Base-by-base conservation (phyloP, 1,140 invertebrate species). In the Eumeta japonica region DNA sequence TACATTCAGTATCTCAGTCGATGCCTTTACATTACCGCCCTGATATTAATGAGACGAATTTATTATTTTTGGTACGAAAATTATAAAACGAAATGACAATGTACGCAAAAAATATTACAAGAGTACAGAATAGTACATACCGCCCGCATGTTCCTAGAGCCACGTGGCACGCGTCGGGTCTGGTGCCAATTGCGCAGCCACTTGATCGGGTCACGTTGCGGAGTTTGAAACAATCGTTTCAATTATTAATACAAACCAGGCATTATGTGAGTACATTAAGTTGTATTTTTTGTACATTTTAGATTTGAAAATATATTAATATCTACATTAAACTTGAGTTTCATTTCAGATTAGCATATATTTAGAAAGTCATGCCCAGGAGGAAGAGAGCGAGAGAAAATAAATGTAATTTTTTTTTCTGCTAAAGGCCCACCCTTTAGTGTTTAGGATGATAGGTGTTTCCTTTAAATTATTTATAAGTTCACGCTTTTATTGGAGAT, bases 251-350 rank as follows among this genome's bases (percentile, higher is more conserved):
- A 54, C 52, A 58, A 67, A 53, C 14, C 68, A 61, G 64, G 50
- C 58, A 59, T 67, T 62, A 62, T 58, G 57, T 66, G 50, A 52
- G 62, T 40, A 40, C 24, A 29, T 63, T 73, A 73, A 73, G 66
- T 73, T 73, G 68, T 73, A 73, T 73, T 73, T 73, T 73, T 73
- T 71, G 65, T 73, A 73, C 68, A 73, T 73, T 73, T 67, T 73
- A 73, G 68, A 71, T 70, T 71, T 63, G 61, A 66, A 68, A 70
- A 66, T 73, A 73, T 67, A 73, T 66, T 73, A 70, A 70, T 73
- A 73, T 70, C 63, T 68, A 70, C 68, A 70, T 61, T 52, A 62
- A 35, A 42, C 45, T 50, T 60, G 39, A 55, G 63, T 61, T 67
- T 45, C 57, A 57, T 68, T 55, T 28, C 7, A 33, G 12, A 5